Evolutionary conservation across 2,888 invertebrate species (phyloP), one percentile per base, ranked within the genome.

Genomic region (Dryobotodes eremita): DNA sequence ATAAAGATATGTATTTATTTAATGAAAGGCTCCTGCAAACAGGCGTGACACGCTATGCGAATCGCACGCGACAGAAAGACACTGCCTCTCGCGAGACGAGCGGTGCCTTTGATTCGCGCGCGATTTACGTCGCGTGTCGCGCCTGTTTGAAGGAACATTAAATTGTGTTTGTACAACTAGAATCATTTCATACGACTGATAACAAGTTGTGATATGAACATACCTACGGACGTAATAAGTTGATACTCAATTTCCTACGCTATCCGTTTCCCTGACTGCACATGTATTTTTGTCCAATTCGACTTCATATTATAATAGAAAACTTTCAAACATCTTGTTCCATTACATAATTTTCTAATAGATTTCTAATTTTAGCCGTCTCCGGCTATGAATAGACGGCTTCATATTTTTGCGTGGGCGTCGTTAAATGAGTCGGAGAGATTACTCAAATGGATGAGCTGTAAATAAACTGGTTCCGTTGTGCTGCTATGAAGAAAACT

Each of bases 361-460:
- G 26, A 6, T 61, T 50, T 84, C 65, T 80, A 74, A 46, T 74
- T 62, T 61, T 66, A 74, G 26, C 20, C 20, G 48, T 55, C 26
- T 5, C 26, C 36, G 26, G 62, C 79, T 79, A 68, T 66, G 55
- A 74, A 73, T 82, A 84, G 65, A 65, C 26, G 6, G 11, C 31
- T 66, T 31, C 62, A 83, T 70, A 65, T 80, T 85, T 73, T 71
- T 55, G 61, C 61, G 74, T 84, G 26, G 85, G 80, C 8, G 66
- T 53, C 26, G 26, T 36, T 53, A 69, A 84, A 84, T 80, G 70
- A 66, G 64, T 61, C 50, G n/a, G 42, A 73, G 50, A 20, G 65
- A 74, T 66, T 61, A 74, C 42, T 62, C 26, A 62, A 68, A 71
- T 62, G 59, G 71, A 62, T 50, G 48, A 68, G n/a, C 59, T 50